Base-by-base conservation (phyloP, 92 coral and sea anemone genomes). In the Umimayanthus chanpuru region DNA sequence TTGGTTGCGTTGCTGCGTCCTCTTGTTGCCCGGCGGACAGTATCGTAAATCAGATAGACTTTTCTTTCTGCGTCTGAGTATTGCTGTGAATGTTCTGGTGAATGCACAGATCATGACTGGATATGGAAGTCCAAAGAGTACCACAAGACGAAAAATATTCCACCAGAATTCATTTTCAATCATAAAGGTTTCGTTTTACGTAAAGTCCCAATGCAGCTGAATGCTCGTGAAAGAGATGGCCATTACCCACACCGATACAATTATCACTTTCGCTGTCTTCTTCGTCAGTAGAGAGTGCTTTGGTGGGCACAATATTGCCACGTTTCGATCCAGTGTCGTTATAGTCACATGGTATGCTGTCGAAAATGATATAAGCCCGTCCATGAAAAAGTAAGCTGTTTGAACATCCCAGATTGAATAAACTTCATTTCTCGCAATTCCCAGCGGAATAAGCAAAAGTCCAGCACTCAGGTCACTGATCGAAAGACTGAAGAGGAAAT, bases 291-390 rank as follows among this genome's bases (percentile, higher is more conserved):
- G 81, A 44, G 90, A 88, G 76, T 92, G 96, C n/a, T 76, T 83
- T 9, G 92, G 85, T n/a, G 96, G 96, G 36, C 85, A 81, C 43
- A 85, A 67, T 39, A 94, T 92, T 9, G 96, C 96, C 26, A 92
- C 80, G 68, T 92, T 92, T 76, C 90, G 90, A 72, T 94, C 96
- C 16, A 81, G 90, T 1, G 96, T 92, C 12, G 92, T 90, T 20
- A 85, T 74, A 11, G 92, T 88, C 6, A 94, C 88, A 23, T 94
- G 96, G 55, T 87, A 94, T 14, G 93, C 94, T 6, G 94, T 89
- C 8, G 92, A 79, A 38, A 90, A 77, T 2, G 94, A 89, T 40
- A 85, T 85, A 3, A 94, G 26, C 76, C 38, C 38, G n/a, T 72
- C 76, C 43, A 32, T 32, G 36, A 32, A 32, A 32, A 32, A 32